Evolutionary conservation across 2,113 vertebrate species (phyloP), one percentile per base, ranked within the genome.

Genomic region (Scalopus aquaticus): DNA sequence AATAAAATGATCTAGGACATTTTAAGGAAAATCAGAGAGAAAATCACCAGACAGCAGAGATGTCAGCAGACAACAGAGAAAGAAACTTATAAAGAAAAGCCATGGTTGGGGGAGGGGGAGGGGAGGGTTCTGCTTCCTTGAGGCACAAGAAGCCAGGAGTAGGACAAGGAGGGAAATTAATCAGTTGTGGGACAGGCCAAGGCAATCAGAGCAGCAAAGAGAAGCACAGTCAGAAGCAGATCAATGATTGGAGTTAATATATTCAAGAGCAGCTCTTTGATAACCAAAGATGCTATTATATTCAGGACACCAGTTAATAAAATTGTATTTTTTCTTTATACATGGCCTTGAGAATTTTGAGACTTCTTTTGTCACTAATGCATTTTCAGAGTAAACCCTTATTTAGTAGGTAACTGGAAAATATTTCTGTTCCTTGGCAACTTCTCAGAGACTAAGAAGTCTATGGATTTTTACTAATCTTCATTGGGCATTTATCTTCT

Each of bases 301-400:
- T 77, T 80, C 39, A 39, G 22, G 16, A 65, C 1, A 82, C 35
- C 26, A 42, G 42, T 65, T 88, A 81, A 62, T 73, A 65, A 65
- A 56, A 16, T 77, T 60, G 28, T 44, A 10, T 74, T 91, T 88
- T 10, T 70, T 86, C 44, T 78, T 85, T 26, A 96, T 78, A 26
- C n/a, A 70, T 8, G 19, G 39, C 20, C 60, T 13, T 92, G 69
- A 35, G 39, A 56, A 79, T 94, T 89, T 32, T 49, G 69, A 93
- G 74, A 32, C 35, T 37, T 56, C 17, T 9, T n/a, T 54, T 86
- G 49, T 86, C 17, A 65, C 54, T 93, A 82, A 54, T 62, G 5
- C 89, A 62, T 92, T 95, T 95, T 81, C 11, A 49, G 67, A 95
- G 26, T 32, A 44, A 88, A 65, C 6, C 8, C 11, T 20, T 46